Conservation (phyloP, 2,113 vertebrate genomes). For the Podarcis muralis region DNA sequence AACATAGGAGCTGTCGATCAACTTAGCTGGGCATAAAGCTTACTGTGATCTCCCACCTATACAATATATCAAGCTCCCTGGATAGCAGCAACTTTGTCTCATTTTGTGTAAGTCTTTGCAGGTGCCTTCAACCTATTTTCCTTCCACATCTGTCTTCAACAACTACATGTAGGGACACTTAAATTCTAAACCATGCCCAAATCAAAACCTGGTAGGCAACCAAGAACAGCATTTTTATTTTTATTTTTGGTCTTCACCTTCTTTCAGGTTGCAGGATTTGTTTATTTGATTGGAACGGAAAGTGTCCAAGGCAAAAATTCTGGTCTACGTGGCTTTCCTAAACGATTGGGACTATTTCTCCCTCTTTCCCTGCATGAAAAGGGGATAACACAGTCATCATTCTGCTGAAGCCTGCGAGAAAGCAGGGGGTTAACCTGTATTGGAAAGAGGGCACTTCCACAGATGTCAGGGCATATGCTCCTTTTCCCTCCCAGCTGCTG, state of each 20-base stretch:
- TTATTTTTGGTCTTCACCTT: not conserved
- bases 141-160: not conserved
- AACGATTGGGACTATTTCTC: accelerated
- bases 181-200: not conserved
- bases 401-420: not conserved
- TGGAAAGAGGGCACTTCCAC: not conserved
- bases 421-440: not conserved
- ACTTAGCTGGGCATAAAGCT: not conserved
- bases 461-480: slow-evolving; percentile 51
- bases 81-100: not conserved
- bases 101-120: not conserved
- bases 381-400: not conserved
- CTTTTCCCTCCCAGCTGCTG: slow-evolving; percentile 26
- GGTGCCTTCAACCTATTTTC: not conserved
- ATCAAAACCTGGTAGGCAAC: not conserved
- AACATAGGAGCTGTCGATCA: not conserved
- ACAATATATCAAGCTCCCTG: not conserved
- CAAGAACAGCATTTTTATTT: not conserved
- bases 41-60: not conserved
- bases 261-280: not conserved
- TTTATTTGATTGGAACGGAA: not conserved
- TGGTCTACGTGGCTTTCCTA: not conserved
- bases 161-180: not conserved
- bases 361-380: accelerated
- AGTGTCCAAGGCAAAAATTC: not conserved